These are phyloP conservation scores for Nymphicus hollandicus DNA, from an alignment of 2,113 vertebrate genomes.

Conservation along the genomic window DNA sequence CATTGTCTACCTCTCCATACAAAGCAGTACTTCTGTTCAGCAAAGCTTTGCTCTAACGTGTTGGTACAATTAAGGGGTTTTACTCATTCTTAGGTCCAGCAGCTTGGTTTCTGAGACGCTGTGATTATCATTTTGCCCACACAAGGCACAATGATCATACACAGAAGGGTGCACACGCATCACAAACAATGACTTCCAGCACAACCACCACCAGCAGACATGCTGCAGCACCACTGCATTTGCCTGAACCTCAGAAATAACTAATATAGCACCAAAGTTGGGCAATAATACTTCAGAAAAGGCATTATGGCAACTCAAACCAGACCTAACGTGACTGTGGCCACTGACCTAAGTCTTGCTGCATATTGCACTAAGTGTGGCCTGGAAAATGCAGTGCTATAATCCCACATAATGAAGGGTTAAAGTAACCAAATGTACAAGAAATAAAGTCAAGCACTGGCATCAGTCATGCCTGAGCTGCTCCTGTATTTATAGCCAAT, in stretches of 20 bases:
- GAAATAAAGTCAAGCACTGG: not conserved
- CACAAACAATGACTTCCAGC: not conserved
- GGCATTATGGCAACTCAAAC: not conserved
- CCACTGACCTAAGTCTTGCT: not conserved
- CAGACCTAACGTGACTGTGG: not conserved
- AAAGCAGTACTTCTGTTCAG: not conserved
- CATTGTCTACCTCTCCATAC: not conserved
- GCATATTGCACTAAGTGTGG: not conserved
- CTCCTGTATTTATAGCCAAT: not conserved
- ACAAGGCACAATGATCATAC: not conserved
- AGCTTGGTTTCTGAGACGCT: not conserved
- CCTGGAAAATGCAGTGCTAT: not conserved
- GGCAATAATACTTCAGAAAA: not conserved
- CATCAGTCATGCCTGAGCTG: not conserved
- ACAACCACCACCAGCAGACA: not conserved
- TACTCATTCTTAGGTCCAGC: not conserved
- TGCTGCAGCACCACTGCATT: not conserved
- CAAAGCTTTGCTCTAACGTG: not conserved
- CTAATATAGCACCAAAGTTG: not conserved
- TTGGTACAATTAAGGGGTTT: not conserved
- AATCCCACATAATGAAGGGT: not conserved
- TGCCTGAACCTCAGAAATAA: not conserved
- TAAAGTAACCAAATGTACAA: not conserved
- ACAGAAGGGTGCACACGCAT: not conserved
- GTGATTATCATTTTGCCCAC: not conserved